Evolutionary conservation across 92 coral and sea anemone species (phyloP), one percentile per base, ranked within the genome.

Genomic region (Umimayanthus chanpuru): DNA sequence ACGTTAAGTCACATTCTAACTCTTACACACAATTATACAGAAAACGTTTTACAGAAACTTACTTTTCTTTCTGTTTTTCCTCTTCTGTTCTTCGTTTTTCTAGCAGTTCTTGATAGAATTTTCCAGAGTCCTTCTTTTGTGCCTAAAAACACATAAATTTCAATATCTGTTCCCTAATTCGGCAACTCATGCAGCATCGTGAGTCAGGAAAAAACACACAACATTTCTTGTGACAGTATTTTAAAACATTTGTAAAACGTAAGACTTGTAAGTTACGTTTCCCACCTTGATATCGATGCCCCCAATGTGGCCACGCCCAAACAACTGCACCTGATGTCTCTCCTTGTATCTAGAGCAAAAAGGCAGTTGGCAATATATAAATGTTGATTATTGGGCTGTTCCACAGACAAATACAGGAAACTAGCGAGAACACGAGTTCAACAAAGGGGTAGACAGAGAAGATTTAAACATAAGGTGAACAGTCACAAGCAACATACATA

Each of bases 271-370:
- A 15, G 65, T 14, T 56, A 26, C 6, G 26, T 36, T 41, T 11
- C 76, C 65, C 81, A 96, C 99, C 95, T 97, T 97, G 41, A 97
- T 97, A 50, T 97, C 99, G 86, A 97, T 97, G 72, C 99, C 99
- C 28, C 99, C 99, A 70, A 97, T 94, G 84, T 97, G 99, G 77
- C 99, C 99, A 81, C 99, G 96, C 20, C 99, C 99, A 92, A 97
- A 97, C 81, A 97, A 93, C 85, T 97, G 98, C 64, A 95, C 85
- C 44, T 91, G 89, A 89, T 97, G 99, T 70, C 94, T 95, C 39
- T 97, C 99, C 85, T 91, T 93, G 85, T 97, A 97, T 39, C 99
- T 97, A 47, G 0, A 89, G 26, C 50, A 76, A 36, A 21, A 6
- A 55, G 15, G 18, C 20, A 64, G 75, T 21, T 32, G 36, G 36